phyloP scores from a whole-genome alignment of 2,888 invertebrate species.

The Tipula helvola region DNA sequence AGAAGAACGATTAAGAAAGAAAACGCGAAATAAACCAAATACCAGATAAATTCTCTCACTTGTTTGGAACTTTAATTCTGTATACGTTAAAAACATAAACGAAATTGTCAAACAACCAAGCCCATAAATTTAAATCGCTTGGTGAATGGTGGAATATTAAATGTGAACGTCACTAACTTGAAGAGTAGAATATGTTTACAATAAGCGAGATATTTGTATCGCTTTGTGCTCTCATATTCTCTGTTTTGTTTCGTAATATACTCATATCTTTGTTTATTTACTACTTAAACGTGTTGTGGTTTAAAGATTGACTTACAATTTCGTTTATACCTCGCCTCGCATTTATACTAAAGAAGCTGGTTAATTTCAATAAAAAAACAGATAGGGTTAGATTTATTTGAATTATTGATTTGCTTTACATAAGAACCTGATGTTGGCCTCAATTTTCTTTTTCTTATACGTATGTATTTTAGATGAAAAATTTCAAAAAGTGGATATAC shows the following conservation, averaged over 20 bases:
- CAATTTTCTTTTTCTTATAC: background rate
- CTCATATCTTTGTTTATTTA: background rate
- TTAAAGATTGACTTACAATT: background rate
- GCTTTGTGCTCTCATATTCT: background rate
- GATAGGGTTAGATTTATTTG: background rate
- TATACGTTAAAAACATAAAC: background rate
- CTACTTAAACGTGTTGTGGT: background rate
- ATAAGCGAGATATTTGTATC: background rate
- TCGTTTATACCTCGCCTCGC: background rate
- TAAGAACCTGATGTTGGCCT: background rate
- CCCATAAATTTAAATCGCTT: constrained; percentile 4
- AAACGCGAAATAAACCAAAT: background rate
- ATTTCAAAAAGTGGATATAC: background rate
- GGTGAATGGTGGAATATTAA: background rate
- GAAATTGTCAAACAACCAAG: background rate
- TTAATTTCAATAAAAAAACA: background rate
- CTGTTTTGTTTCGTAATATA: background rate
- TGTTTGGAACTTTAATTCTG: background rate
- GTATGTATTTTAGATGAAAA: background rate
- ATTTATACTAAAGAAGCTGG: background rate
- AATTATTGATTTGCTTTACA: background rate
- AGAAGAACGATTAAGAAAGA: background rate
- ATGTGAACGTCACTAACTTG: background rate
- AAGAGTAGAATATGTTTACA: background rate
- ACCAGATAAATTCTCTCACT: background rate